A percentile compares a stretch with the other conserved stretches of the same genome.
Evolutionary conservation across 1,140 invertebrate genomes (phyloP).

Genomic region (Euura lappo): DNA sequence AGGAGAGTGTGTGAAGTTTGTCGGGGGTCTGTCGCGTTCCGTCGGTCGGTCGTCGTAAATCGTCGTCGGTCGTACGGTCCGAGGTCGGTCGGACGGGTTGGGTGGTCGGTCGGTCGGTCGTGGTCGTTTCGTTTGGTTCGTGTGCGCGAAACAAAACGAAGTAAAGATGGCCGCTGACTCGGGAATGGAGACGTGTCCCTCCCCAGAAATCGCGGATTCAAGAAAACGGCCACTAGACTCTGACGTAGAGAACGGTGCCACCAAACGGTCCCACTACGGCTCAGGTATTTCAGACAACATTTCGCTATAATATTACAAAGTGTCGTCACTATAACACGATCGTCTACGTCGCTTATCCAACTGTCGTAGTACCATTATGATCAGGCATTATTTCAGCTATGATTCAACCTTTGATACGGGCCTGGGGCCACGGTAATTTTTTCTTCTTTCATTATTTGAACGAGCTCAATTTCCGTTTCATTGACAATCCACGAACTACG

Average conservation of each 20-base stretch:
- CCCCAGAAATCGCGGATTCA: slow-evolving; percentile 80
- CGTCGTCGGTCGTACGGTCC: slow-evolving; percentile 5
- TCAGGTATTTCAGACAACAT: slow-evolving; percentile 69
- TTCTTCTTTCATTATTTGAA: not conserved
- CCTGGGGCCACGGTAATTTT: not conserved
- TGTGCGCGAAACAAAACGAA: slow-evolving; percentile 31
- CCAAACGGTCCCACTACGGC: slow-evolving; percentile 88
- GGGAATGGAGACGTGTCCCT: slow-evolving; percentile 82
- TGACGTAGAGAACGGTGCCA: slow-evolving; percentile 84
- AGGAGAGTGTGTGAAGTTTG: slow-evolving; percentile 31
- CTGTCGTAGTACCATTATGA: not conserved
- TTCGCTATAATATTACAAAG: not conserved
- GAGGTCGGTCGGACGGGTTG: slow-evolving; percentile 22
- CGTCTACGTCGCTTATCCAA: no score
- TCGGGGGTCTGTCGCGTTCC: slow-evolving; percentile 23
- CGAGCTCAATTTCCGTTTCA: not conserved
- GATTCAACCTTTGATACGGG: not conserved
- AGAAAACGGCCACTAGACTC: slow-evolving; percentile 87
- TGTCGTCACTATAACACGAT: no score
- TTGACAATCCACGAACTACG: no score
- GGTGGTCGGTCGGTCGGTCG: slow-evolving; percentile 26
- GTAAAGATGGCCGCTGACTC: slow-evolving; percentile 80
- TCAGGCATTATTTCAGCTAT: not conserved
- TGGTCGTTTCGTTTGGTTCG: not conserved
- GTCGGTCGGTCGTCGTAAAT: slow-evolving; percentile 21